Percentiles rank a stretch among this genome's conserved stretches.
Evolutionary conservation across 2,888 invertebrate species (phyloP).

Genomic region (Julus scanicus): DNA sequence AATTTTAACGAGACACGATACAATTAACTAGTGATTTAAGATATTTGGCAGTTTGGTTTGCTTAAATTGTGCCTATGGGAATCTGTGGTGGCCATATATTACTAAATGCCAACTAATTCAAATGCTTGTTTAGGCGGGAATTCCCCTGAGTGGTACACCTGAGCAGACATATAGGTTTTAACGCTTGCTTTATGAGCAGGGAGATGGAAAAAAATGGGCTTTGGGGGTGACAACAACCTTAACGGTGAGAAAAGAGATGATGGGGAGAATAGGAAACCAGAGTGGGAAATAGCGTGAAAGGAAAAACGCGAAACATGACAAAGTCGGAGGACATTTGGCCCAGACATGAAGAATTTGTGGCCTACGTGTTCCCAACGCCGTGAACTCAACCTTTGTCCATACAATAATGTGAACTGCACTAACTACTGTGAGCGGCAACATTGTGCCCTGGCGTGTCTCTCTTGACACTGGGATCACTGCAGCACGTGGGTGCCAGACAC

Average conservation of each 20-base stretch:
- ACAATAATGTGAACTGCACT: constrained; percentile 6
- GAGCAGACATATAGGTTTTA: constrained; percentile 19
- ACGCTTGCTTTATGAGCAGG: background rate
- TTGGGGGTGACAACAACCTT: constrained; percentile 10
- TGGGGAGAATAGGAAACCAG: constrained; percentile 19
- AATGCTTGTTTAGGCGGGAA: constrained; percentile 19
- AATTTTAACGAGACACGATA: no score
- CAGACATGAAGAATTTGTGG: constrained; percentile 19
- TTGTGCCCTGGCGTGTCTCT: background rate
- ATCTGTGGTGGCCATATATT: background rate
- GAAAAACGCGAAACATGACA: background rate
- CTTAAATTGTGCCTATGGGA: background rate
- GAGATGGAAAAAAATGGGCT: constrained; percentile 17
- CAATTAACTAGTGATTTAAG: no score
- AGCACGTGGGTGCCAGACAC: constrained; percentile 19
- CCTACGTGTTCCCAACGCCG: constrained; percentile 2
- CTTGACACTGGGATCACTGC: background rate
- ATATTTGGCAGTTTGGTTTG: background rate
- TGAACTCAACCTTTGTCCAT: constrained; percentile 19
- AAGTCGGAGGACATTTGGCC: constrained; percentile 7
- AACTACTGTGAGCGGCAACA: background rate
- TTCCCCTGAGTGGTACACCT: background rate
- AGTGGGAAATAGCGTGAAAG: constrained; percentile 19
- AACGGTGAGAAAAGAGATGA: constrained; percentile 19
- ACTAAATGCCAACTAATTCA: background rate